Percentiles rank a stretch among this genome's conserved stretches.
These are phyloP conservation scores for Lobophora halterata DNA, from an alignment of 2,888 invertebrate genomes.

Conservation along the genomic window DNA sequence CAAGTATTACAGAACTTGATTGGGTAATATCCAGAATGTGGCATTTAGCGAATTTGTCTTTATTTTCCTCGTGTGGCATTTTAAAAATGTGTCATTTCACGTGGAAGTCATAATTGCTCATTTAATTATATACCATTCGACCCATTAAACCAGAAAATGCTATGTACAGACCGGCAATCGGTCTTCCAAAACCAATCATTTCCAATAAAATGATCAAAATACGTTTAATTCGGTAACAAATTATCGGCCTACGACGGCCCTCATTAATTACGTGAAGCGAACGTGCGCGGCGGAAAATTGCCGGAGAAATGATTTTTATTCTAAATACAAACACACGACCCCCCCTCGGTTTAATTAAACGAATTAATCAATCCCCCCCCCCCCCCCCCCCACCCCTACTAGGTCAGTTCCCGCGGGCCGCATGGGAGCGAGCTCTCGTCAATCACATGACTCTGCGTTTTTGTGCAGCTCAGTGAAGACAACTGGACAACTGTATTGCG, in stretches of 20 bases:
- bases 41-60: too few species aligned
- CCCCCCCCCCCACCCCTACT: slow-evolving; percentile 2
- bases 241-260: slow-evolving; percentile 16
- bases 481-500: slow-evolving; percentile 1
- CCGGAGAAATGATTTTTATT: slow-evolving; percentile 33
- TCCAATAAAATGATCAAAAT: too few species aligned
- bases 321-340: slow-evolving; percentile 34
- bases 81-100: too few species aligned
- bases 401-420: slow-evolving; percentile 13
- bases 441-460: slow-evolving; percentile 46
- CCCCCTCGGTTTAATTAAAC: slow-evolving; percentile 48
- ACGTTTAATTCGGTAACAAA: too few species aligned
- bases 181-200: too few species aligned
- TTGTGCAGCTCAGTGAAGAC: slow-evolving; percentile 9
- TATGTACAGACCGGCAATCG: too few species aligned
- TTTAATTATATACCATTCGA: too few species aligned
- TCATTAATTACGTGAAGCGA: slow-evolving; percentile 9
- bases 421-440: slow-evolving; percentile 33
- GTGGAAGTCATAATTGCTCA: too few species aligned
- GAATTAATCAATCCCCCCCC: slow-evolving; percentile 46
- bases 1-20: too few species aligned
- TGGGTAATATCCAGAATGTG: too few species aligned
- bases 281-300: slow-evolving; percentile 21
- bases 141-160: too few species aligned
- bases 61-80: too few species aligned